A percentile compares a stretch with the other conserved stretches of the same genome.
Evolutionary conservation across 2,113 vertebrate species (phyloP).

Genomic region (Litocranius walleri): DNA sequence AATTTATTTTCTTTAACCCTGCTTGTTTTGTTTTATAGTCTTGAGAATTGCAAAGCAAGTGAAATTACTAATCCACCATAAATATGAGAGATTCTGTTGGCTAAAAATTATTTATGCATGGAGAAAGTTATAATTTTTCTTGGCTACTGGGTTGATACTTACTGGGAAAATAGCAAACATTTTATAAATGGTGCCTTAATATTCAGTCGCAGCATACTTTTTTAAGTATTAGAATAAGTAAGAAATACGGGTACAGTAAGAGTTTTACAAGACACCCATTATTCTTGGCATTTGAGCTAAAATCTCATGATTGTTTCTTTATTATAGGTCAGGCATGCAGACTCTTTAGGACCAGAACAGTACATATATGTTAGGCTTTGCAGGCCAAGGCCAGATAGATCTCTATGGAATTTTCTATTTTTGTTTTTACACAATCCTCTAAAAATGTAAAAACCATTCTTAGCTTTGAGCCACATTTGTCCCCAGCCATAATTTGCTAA

Average conservation of each 20-base stretch:
- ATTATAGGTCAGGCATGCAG: neutral
- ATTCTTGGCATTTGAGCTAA: constrained; percentile 3
- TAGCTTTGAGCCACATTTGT: neutral
- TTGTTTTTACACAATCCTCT: neutral
- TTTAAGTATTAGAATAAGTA: neutral
- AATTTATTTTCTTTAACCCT: constrained; percentile 3
- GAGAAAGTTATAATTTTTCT: neutral
- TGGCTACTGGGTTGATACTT: neutral
- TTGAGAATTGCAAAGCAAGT: constrained; percentile 20
- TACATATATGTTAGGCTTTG: neutral
- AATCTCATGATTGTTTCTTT: neutral
- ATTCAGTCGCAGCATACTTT: neutral
- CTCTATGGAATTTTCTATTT: neutral
- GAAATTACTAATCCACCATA: neutral
- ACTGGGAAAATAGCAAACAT: neutral
- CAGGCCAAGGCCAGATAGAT: neutral
- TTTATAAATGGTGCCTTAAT: constrained; percentile 2
- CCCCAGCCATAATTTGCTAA: neutral
- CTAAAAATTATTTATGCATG: neutral
- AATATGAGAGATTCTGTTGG: neutral
- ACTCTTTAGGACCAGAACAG: neutral
- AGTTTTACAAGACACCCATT: neutral
- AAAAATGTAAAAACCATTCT: neutral
- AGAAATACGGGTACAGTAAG: neutral
- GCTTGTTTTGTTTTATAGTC: neutral